Evolutionary conservation across 2,888 invertebrate genomes (phyloP), one percentile per base, ranked within the genome.

Genomic region (Neuroscelio doddi): DNA sequence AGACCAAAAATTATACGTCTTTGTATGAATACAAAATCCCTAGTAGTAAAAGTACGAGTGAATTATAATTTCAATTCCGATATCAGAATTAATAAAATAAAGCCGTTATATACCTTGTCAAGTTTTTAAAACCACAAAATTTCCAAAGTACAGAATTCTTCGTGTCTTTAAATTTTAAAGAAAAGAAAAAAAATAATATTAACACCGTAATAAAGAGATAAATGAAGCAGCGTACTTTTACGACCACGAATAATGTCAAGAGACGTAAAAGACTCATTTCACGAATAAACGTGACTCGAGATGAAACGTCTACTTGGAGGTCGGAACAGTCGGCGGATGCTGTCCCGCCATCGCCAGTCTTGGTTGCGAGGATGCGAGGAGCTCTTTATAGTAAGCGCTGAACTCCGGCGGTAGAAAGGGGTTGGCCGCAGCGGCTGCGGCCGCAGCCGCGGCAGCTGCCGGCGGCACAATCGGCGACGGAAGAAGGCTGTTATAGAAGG

Each of bases 331-430:
- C 21, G 62, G 58, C 78, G 73, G 74, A 30, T 72, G 73, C 72
- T 81, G 82, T 70, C 68, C 76, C 59, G 75, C 81, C 77, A 77
- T 84, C 75, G 74, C 82, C 79, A 76, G 84, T 84, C 78, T 85
- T 79, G 77, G 82, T 81, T 76, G 85, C 61, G 85, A 81, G 59
- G 78, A 85, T 55, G 85, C 83, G 74, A 87, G 81, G 58, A 89
- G 78, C 68, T 89, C 88, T 69, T 88, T 87, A 61, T 87, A 83
- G 71, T 88, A 87, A 14, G 87, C 85, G 59, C 84, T 84, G 36
- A 87, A 84, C 61, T 87, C 85, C 15, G 84, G 83, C 32, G 82
- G 72, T 44, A 87, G 81, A 63, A 85, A 82, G 52, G 86, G 78
- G 1, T 85, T 82, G 9, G 81, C 75, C 9, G 80, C 73, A 21